Conservation (phyloP, 2,888 invertebrate species). For the Lochmaea crataegi region DNA sequence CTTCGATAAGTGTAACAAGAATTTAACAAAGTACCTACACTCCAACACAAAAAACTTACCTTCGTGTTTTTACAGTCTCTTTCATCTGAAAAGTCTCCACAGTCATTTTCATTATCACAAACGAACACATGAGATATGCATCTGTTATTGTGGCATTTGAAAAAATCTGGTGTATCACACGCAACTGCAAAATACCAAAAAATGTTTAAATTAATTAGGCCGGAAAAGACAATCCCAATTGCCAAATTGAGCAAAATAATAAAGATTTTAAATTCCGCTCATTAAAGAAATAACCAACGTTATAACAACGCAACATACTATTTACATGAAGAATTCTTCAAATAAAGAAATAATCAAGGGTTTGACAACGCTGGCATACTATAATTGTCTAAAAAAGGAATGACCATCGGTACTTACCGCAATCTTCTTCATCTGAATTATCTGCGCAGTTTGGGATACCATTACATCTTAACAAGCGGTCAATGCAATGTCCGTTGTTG, state of each 20-base stretch:
- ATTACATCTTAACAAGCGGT: constrained; percentile 50
- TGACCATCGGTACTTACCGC: constrained; percentile 49
- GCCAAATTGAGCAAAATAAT: too few relatives aligned
- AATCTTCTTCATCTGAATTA: constrained; percentile 55
- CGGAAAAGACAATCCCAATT: too few relatives aligned
- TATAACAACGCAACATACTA: too few relatives aligned
- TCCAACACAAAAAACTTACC: too few relatives aligned
- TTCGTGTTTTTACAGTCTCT: constrained; percentile 54
- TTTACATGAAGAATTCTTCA: too few relatives aligned
- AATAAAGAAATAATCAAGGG: too few relatives aligned
- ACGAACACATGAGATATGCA: constrained; percentile 60
- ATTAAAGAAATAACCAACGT: too few relatives aligned
- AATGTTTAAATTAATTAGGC: too few relatives aligned
- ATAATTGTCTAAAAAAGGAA: too few relatives aligned
- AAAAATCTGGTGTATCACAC: constrained; percentile 56
- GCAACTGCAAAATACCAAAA: not conserved
- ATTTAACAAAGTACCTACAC: not conserved
- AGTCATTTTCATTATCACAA: constrained; percentile 64
- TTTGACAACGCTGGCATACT: not conserved
- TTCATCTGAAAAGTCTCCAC: constrained; percentile 65
- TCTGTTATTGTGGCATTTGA: constrained; percentile 59
- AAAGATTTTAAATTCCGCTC: too few relatives aligned
- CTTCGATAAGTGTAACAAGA: too few relatives aligned
- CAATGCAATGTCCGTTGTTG: constrained; percentile 51
- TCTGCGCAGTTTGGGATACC: constrained; percentile 53